Base-by-base conservation (phyloP, 2,113 vertebrate genomes). In the Dendropsophus ebraccatus region DNA sequence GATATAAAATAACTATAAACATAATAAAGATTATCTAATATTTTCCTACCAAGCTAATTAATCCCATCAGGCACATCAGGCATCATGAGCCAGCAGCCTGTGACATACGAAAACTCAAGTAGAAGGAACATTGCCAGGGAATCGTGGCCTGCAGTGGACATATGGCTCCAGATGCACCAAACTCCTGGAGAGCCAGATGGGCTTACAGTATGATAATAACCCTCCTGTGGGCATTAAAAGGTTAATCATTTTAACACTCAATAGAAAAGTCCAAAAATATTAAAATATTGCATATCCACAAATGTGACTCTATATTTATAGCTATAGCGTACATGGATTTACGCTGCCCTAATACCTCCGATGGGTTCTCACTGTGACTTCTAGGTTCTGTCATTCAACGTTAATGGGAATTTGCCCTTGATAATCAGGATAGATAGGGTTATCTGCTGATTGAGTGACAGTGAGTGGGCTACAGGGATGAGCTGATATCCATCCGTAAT, bases 401-500 rank as follows among this genome's bases (percentile, higher is more conserved):
- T 41, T 47, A 84, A 84, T 84, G 56, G 37, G 50, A 76, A 65
- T 84, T 62, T 50, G 41, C 72, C 47, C 30, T 25, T 76, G 73
- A 77, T 84, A 84, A 76, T 75, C n/a, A 76, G 54, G 54, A 35
- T 49, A 76, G 72, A 84, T 77, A 30, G 10, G n/a, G 28, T 45
- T 62, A 56, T 12, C 2, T 50, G 56, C 35, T 75, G 16, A 14
- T 49, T 76, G 83, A 84, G 73, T 84, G 83, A 84, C 83, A 77
- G 56, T 65, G 56, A 84, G 73, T 41, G 82, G 41, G 56, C 83
- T 65, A 65, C 73, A 50, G 83, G 83, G 83, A 76, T 65, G 65
- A 76, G 73, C 54, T 50, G 83, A 84, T 84, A 84, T 65, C 83
- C 72, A 84, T 84, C 83, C 72, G 37, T 76, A 84, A 84, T 84